Evolutionary conservation across 1,140 invertebrate species (phyloP).

Genomic region (Drosophila yakuba): DNA sequence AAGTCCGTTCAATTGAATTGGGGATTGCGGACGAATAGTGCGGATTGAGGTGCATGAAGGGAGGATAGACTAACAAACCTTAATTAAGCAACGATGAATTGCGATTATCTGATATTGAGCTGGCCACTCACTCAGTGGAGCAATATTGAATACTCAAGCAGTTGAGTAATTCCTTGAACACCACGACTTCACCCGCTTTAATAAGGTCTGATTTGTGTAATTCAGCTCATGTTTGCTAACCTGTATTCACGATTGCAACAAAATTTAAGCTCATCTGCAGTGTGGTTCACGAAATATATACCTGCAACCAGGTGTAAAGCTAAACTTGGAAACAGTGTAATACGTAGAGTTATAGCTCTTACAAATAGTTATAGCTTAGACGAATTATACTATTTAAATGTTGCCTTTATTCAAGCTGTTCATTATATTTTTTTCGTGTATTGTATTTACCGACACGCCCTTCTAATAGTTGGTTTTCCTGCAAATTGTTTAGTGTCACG

Average conservation of each 20-base stretch:
- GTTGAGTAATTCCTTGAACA: constrained; percentile 12
- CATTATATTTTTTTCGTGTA: background rate
- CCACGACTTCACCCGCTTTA: constrained; percentile 4
- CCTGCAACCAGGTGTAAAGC: background rate
- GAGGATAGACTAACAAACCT: constrained; percentile 32
- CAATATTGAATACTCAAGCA: constrained; percentile 56
- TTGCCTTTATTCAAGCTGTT: too few relatives aligned
- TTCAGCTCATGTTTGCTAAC: constrained; percentile 49
- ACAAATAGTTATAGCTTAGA: too few relatives aligned
- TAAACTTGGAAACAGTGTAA: background rate
- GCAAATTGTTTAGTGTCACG: background rate
- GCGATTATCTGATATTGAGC: constrained; percentile 49
- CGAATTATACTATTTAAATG: too few relatives aligned
- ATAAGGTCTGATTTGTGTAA: constrained; percentile 44
- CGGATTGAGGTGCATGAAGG: background rate
- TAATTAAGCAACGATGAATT: constrained; percentile 52
- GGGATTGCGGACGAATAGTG: constrained; percentile 4
- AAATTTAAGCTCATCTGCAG: background rate
- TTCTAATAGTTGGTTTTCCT: background rate
- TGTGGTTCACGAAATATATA: background rate
- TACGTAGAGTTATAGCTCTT: too few relatives aligned
- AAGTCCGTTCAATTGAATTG: constrained; percentile 1
- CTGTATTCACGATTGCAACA: constrained; percentile 5
- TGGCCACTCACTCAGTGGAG: constrained; percentile 1
- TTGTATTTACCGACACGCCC: background rate